These are phyloP conservation scores for silkworm (Bombyx mori) DNA, from an alignment of 1,140 invertebrate species.

Conservation along the genomic window ASM3026992v2 NC_085108.1:3453001-3453500, in stretches of 20 bases:
- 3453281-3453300: slow-evolving; percentile 26
- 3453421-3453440: slow-evolving; percentile 12
- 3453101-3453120: slow-evolving; percentile 30
- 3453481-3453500: slow-evolving; percentile 12
- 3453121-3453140: slow-evolving; percentile 37
- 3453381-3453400: slow-evolving; percentile 15
- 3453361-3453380: slow-evolving; percentile 22
- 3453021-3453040: no score
- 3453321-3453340: slow-evolving; percentile 26
- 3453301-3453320: slow-evolving; percentile 22
- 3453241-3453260: slow-evolving; percentile 23
- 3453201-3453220: slow-evolving; percentile 28
- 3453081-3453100: slow-evolving; percentile 33
- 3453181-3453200: slow-evolving; percentile 33
- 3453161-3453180: slow-evolving; percentile 19
- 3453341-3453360: slow-evolving; percentile 31
- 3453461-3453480: slow-evolving; percentile 11
- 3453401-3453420: slow-evolving; percentile 15
- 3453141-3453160: slow-evolving; percentile 41
- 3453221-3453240: slow-evolving; percentile 21
- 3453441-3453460: slow-evolving; percentile 14
- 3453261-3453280: slow-evolving; percentile 31
- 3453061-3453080: slow-evolving; percentile 33
- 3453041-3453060: slow-evolving; percentile 39
- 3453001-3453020: no score